Conservation (phyloP, 2,888 invertebrate species). For the Morinoia aosen region DNA sequence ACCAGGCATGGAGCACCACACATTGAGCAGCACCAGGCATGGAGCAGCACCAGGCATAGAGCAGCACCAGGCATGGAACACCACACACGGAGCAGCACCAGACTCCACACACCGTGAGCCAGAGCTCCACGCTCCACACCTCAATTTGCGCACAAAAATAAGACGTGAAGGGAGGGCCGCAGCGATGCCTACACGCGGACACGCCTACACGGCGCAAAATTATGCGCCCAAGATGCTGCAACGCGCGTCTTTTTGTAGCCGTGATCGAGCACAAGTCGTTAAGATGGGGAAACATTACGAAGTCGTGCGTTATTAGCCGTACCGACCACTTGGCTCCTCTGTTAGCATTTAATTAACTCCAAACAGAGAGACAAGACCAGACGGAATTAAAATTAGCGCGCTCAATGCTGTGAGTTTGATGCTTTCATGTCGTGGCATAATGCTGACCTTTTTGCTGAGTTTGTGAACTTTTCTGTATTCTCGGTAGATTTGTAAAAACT, state of each 20-base stretch:
- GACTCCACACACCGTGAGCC: neutral
- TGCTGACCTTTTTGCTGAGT: neutral
- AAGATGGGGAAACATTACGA: slow-evolving; percentile 2
- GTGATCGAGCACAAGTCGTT: slow-evolving; percentile 22
- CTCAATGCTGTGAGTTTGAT: neutral
- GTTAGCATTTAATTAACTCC: slow-evolving; percentile 33
- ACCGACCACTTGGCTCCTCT: slow-evolving; percentile 23
- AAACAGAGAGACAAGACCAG: neutral
- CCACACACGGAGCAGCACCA: neutral
- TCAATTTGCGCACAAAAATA: neutral
- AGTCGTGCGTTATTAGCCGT: slow-evolving; percentile 10
- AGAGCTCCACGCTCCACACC: neutral
- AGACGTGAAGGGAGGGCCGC: neutral
- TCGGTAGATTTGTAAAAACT: neutral
- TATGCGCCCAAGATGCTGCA: slow-evolving; percentile 30
- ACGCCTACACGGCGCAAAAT: slow-evolving; percentile 27
- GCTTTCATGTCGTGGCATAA: neutral
- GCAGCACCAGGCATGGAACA: neutral
- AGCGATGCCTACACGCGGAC: neutral
- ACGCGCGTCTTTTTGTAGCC: slow-evolving; percentile 11
- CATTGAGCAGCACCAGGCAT: no score
- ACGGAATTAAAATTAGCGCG: neutral
- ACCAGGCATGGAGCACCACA: no score
- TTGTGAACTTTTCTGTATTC: neutral
- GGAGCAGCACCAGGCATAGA: no score